Percentiles rank a stretch among this genome's conserved stretches.
Evolutionary conservation across 2,797 vertebrate species (phyloP).

Genomic region (Martes flavigula): DNA sequence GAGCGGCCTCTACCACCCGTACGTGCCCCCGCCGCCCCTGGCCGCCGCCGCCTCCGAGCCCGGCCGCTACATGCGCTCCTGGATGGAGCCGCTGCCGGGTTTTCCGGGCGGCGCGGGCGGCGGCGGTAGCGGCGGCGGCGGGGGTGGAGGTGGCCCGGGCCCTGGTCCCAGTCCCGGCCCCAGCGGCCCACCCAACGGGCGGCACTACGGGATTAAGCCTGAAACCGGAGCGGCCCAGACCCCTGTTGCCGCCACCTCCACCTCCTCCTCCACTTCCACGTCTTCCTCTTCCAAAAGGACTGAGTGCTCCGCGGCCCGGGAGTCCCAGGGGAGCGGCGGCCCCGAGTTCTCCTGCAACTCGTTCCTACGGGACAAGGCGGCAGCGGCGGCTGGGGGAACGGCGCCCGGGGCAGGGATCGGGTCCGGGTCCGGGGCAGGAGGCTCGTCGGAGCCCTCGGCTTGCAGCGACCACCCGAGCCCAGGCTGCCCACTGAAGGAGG

Average conservation of each 20-base stretch:
- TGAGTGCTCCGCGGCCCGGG: conserved; percentile 87
- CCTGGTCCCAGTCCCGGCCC: conserved; percentile 88
- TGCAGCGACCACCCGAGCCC: conserved; percentile 91
- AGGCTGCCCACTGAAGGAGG: conserved; percentile 93
- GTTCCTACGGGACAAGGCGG: conserved; percentile 86
- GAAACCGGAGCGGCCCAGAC: conserved; percentile 86
- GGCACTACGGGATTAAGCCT: conserved; percentile 93
- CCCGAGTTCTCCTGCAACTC: conserved; percentile 89
- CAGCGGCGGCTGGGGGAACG: conserved; percentile 78
- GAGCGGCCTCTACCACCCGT: conserved; percentile 96
- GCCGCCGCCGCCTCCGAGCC: conserved; percentile 90
- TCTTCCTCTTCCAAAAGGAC: conserved; percentile 87
- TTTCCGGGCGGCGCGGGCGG: conserved; percentile 78
- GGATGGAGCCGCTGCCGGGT: conserved; percentile 95
- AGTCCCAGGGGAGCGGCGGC: conserved; percentile 87
- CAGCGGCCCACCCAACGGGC: conserved; percentile 88
- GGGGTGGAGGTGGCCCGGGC: conserved; percentile 65
- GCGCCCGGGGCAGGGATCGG: conserved; percentile 49
- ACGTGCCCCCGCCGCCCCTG: conserved; percentile 94
- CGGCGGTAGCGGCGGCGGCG: neutral
- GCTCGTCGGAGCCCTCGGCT: conserved; percentile 87
- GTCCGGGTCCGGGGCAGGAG: conserved; percentile 67
- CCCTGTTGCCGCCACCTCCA: conserved; percentile 82
- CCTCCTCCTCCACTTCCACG: conserved; percentile 86
- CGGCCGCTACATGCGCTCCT: conserved; percentile 95